Conservation (phyloP, 2,888 invertebrate genomes). For the Conomelus anceps region DNA sequence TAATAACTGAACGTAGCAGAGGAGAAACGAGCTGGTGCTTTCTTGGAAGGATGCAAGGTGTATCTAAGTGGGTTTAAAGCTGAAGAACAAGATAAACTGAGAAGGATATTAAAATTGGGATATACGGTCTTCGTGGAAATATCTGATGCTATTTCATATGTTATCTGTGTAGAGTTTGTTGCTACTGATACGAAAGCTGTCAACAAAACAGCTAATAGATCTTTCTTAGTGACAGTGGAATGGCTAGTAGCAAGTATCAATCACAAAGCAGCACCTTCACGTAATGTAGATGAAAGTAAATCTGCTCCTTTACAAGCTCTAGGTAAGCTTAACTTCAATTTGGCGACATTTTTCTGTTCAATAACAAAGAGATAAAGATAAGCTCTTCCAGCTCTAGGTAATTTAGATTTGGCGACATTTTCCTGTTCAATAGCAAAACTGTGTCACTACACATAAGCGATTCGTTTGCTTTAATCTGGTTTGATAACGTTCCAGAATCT, state of each 20-base stretch:
- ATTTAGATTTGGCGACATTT: no score
- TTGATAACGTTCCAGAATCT: no score
- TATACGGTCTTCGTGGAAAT: conserved; percentile 77
- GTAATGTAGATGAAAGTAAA: no score
- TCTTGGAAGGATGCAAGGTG: conserved; percentile 82
- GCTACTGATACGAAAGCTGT: conserved; percentile 14
- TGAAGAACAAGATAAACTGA: conserved; percentile 58
- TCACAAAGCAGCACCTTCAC: conserved; percentile 50
- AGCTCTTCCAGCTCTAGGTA: no score
- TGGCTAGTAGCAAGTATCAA: conserved; percentile 74
- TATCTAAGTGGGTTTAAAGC: conserved; percentile 61
- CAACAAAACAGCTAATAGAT: conserved; percentile 35
- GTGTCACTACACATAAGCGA: no score
- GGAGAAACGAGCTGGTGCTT: conserved; percentile 66
- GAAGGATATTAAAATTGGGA: conserved; percentile 62
- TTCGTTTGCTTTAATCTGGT: no score
- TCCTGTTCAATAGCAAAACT: no score
- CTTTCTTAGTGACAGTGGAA: conserved; percentile 56
- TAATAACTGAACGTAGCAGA: conserved; percentile 37
- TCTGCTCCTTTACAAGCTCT: conserved; percentile 34
- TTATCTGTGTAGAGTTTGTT: conserved; percentile 58
- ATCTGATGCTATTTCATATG: conserved; percentile 71
- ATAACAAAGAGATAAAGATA: no score
- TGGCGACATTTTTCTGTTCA: no score
- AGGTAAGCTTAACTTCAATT: conserved; percentile 33